Percentiles rank a stretch among this genome's conserved stretches.
Evolutionary conservation across 2,888 invertebrate species (phyloP).

Genomic region (Mechanitis messenoides): DNA sequence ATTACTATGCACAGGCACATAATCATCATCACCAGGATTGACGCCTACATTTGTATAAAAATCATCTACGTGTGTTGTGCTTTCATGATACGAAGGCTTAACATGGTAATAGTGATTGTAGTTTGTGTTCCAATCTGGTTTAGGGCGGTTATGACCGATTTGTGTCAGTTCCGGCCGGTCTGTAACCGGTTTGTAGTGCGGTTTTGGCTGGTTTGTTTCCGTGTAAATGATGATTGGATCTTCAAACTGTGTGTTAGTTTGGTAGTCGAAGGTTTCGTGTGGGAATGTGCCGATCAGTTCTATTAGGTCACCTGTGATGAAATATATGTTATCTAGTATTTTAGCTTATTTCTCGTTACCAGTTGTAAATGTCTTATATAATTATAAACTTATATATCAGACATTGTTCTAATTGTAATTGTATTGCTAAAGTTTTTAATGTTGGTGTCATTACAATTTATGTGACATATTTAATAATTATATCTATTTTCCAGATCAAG

Average conservation of each 20-base stretch:
- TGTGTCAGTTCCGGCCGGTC: conserved; percentile 38
- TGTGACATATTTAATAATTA: no score
- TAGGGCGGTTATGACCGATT: conserved; percentile 41
- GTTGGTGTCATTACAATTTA: no score
- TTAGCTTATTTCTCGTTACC: background rate
- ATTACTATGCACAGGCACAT: conserved; percentile 60
- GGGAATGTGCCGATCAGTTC: conserved; percentile 72
- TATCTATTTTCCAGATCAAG: no score
- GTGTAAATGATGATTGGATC: conserved; percentile 72
- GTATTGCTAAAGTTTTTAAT: no score
- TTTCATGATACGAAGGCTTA: conserved; percentile 71
- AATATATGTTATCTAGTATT: conserved; percentile 17
- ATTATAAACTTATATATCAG: no score
- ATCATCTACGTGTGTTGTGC: conserved; percentile 50
- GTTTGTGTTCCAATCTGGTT: conserved; percentile 49
- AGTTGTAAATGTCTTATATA: no score
- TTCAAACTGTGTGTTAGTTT: conserved; percentile 64
- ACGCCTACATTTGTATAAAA: conserved; percentile 43
- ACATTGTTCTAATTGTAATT: no score
- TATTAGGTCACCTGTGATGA: conserved; percentile 69
- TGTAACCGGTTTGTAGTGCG: conserved; percentile 43
- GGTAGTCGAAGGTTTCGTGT: conserved; percentile 66
- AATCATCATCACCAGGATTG: conserved; percentile 63
- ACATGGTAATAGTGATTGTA: conserved; percentile 63
- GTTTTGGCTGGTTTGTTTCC: conserved; percentile 55